Percentiles rank a stretch among this genome's conserved stretches.
These are phyloP conservation scores for Pocillopora damicornis DNA, from an alignment of 64 coral and sea anemone species.

Conservation along the genomic window DNA sequence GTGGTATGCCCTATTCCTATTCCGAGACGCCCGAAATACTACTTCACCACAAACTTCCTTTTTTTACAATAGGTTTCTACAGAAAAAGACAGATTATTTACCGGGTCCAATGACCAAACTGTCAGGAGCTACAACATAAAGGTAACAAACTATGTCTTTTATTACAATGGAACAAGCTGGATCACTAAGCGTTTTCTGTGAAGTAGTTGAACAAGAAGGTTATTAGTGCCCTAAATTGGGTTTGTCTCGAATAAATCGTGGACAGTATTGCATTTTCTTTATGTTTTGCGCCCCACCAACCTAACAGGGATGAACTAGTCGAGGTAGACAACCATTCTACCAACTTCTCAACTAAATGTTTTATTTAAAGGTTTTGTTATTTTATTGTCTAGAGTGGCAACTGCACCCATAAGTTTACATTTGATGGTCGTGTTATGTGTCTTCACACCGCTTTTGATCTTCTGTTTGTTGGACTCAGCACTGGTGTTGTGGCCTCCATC, in stretches of 20 bases:
- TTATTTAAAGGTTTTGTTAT: background rate
- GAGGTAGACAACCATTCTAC: too few species aligned
- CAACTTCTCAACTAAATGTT: background rate
- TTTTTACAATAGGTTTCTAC: slow-evolving; percentile 55
- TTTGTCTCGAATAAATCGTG: too few species aligned
- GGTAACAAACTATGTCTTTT: slow-evolving; percentile 39
- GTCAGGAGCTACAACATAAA: slow-evolving; percentile 87
- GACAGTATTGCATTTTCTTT: too few species aligned
- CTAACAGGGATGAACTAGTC: too few species aligned
- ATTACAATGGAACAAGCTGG: too few species aligned
- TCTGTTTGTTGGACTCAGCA: slow-evolving; percentile 86
- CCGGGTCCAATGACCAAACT: slow-evolving; percentile 94
- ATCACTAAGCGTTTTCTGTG: too few species aligned
- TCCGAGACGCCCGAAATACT: background rate
- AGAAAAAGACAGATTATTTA: slow-evolving; percentile 73
- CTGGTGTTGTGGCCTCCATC: slow-evolving; percentile 78
- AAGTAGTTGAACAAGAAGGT: too few species aligned
- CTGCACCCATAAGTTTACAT: slow-evolving; percentile 87
- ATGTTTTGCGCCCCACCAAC: too few species aligned
- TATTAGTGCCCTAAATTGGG: too few species aligned
- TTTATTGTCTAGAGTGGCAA: slow-evolving; percentile 57
- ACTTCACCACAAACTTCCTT: background rate
- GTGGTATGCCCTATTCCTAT: background rate
- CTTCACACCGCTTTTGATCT: slow-evolving; percentile 79
- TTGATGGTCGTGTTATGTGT: slow-evolving; percentile 96